phyloP scores from a whole-genome alignment of 30 jellyfish, hydroid and myxozoan genomes.

The Aurelia sp. region DNA sequence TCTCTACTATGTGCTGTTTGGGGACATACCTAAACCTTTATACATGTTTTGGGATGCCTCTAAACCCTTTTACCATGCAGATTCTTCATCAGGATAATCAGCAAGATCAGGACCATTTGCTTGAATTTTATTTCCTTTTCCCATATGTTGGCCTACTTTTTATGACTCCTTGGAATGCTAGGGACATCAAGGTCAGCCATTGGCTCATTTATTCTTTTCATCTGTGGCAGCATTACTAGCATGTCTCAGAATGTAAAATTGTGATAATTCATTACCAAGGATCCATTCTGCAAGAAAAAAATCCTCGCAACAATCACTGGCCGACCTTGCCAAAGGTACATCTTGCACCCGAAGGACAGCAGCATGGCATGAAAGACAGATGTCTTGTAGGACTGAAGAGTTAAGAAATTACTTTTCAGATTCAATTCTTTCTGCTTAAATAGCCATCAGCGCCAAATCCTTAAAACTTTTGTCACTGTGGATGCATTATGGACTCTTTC shows the following conservation, averaged over 20 bases:
- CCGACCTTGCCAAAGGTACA: background rate
- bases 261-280: constrained; percentile 4
- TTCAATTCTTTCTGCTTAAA: background rate
- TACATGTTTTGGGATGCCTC: too few relatives aligned
- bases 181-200: constrained; percentile 3
- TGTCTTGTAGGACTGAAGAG: background rate
- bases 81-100: too few relatives aligned
- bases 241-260: background rate
- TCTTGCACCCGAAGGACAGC: background rate
- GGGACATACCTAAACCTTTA: too few relatives aligned
- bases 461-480: background rate
- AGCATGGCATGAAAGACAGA: background rate
- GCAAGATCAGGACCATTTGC: too few relatives aligned
- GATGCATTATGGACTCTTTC: background rate
- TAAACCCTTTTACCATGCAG: too few relatives aligned
- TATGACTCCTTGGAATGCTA: background rate
- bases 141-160: constrained; percentile 7
- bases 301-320: background rate
- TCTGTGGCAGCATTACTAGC: background rate
- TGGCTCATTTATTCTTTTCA: background rate
- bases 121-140: background rate
- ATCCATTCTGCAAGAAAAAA: background rate
- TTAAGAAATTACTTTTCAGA: background rate
- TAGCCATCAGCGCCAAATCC: background rate
- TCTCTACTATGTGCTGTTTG: too few relatives aligned